Evolutionary conservation across 2,888 invertebrate genomes (phyloP).

Genomic region (Netelia virgata): DNA sequence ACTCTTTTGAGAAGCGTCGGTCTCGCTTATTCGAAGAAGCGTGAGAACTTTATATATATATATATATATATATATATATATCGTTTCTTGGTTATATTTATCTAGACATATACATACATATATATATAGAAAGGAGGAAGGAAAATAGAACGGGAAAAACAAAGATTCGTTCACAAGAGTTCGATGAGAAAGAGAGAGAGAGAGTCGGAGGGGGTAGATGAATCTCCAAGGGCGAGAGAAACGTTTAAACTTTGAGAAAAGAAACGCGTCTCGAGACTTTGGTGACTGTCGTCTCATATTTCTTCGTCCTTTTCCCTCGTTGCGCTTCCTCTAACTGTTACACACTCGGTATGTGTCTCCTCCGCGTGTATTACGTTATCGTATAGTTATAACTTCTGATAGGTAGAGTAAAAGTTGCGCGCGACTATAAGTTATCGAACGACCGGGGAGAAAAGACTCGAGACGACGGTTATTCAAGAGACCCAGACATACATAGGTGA

Average conservation of each 20-base stretch:
- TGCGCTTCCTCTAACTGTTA: too few relatives aligned
- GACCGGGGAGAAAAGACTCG: not conserved
- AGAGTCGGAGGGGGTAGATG: not conserved
- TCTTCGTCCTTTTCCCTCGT: conserved; percentile 14
- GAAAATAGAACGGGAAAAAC: conserved; percentile 29
- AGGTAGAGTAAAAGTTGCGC: conserved; percentile 60
- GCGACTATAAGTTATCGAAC: conserved; percentile 66
- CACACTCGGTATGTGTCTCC: too few relatives aligned
- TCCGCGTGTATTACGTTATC: too few relatives aligned
- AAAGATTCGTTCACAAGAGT: conserved; percentile 23
- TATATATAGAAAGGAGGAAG: not conserved
- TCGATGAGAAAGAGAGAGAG: conserved; percentile 15
- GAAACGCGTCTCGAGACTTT: conserved; percentile 62
- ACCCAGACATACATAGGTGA: not conserved
- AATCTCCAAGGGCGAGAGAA: conserved; percentile 55
- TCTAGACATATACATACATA: too few relatives aligned
- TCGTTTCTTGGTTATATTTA: too few relatives aligned
- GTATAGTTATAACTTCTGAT: not conserved
- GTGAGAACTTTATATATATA: conserved; percentile 5
- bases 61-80: too few relatives aligned
- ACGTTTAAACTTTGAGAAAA: conserved; percentile 66
- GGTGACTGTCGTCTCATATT: conserved; percentile 60
- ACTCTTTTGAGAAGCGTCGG: conserved; percentile 33
- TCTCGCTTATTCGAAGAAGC: conserved; percentile 40
- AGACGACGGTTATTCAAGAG: conserved; percentile 32